Evolutionary conservation across 2,797 vertebrate genomes (phyloP).

Genomic region (Epinephelus malabaricus): DNA sequence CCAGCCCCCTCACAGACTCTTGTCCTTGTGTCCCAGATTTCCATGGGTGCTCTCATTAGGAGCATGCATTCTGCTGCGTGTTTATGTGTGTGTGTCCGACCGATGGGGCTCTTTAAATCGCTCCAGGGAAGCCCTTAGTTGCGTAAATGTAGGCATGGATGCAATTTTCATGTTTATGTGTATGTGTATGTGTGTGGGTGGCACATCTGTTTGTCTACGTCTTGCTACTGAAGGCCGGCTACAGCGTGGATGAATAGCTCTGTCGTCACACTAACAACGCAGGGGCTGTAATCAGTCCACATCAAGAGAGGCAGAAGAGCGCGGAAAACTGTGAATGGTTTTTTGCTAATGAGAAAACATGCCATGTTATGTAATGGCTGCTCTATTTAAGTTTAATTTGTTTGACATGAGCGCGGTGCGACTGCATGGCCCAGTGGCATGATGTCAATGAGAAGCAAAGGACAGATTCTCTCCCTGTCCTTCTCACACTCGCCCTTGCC

Average conservation of each 20-base stretch:
- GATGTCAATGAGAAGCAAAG: slow-evolving; percentile 32
- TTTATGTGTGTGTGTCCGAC: slow-evolving; percentile 22
- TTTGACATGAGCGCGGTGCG: slow-evolving; percentile 68
- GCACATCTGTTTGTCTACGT: slow-evolving; percentile 60
- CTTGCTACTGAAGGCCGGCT: slow-evolving; percentile 59
- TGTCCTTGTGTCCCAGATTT: slow-evolving; percentile 86
- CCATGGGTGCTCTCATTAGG: slow-evolving; percentile 82
- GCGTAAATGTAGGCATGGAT: slow-evolving; percentile 35
- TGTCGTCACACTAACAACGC: slow-evolving; percentile 63
- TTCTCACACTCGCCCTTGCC: background rate
- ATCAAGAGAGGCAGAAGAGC: slow-evolving; percentile 58
- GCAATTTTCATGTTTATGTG: slow-evolving; percentile 30
- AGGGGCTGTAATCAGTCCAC: slow-evolving; percentile 61
- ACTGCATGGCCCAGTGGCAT: slow-evolving; percentile 59
- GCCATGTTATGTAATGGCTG: slow-evolving; percentile 72
- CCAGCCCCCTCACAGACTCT: slow-evolving; percentile 80
- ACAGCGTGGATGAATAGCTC: slow-evolving; percentile 68
- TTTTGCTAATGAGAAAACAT: slow-evolving; percentile 79
- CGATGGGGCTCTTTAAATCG: slow-evolving; percentile 49
- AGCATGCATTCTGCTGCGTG: slow-evolving; percentile 54
- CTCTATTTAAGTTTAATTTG: slow-evolving; percentile 76
- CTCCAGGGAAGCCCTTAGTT: slow-evolving; percentile 50
- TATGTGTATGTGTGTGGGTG: slow-evolving; percentile 16
- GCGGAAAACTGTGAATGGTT: slow-evolving; percentile 61
- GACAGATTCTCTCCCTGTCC: background rate